phyloP scores from a whole-genome alignment of 2,113 vertebrate species.

The Bufo gargarizans region DNA sequence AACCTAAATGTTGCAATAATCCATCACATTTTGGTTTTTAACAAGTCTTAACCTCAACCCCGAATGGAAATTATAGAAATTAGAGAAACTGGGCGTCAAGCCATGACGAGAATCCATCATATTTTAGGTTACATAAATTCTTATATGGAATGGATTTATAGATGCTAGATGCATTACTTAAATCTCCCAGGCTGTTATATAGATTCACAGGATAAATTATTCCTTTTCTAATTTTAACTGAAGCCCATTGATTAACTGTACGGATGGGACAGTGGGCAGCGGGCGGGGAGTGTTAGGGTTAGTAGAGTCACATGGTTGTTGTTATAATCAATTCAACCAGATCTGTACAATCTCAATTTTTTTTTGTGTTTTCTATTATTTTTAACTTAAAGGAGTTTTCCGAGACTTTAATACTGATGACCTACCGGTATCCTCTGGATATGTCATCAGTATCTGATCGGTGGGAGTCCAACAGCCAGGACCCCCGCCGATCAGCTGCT shows the following conservation, averaged over 20 bases:
- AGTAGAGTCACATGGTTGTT: conserved; percentile 2
- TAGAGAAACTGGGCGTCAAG: conserved; percentile 37
- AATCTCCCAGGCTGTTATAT: conserved; percentile 26
- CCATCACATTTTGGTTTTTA: background rate
- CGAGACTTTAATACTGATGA: too few relatives aligned
- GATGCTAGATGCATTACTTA: background rate
- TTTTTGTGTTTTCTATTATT: background rate
- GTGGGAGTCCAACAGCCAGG: too few relatives aligned
- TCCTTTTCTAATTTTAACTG: conserved; percentile 7
- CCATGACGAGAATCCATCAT: conserved; percentile 30
- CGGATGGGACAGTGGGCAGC: background rate
- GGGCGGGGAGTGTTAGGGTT: background rate
- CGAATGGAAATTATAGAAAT: conserved; percentile 41
- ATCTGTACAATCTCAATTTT: background rate
- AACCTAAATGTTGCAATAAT: conserved; percentile 6
- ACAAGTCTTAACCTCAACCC: background rate
- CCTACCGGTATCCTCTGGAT: too few relatives aligned
- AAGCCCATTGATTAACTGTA: background rate
- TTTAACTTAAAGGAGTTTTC: too few relatives aligned
- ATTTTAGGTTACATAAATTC: conserved; percentile 33
- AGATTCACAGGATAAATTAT: conserved; percentile 1
- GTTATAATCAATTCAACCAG: background rate
- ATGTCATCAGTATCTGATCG: too few relatives aligned
- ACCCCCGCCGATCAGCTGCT: too few relatives aligned
- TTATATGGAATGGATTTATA: conserved; percentile 15